Evolutionary conservation across 2,797 vertebrate genomes (phyloP), one percentile per base, ranked within the genome.

Genomic region (Menidia menidia): DNA sequence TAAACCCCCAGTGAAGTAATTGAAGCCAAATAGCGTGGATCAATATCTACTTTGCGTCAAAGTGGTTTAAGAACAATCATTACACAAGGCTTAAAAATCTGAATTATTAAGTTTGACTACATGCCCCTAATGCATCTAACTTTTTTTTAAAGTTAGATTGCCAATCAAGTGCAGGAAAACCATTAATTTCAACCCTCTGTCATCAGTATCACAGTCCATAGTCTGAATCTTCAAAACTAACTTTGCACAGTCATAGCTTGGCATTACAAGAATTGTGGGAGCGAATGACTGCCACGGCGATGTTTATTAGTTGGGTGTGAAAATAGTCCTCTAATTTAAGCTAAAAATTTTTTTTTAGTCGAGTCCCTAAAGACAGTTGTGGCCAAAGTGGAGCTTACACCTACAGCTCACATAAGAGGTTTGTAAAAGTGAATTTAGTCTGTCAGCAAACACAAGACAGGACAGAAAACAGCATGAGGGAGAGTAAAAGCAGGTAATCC

Each of bases 301-400:
- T 64, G 35, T 80, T 78, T 80, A 71, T 77, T 80, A 77, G 81
- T 16, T 9, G 33, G 41, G 67, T 81, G 77, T 86, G 79, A 88
- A 83, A 84, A 80, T 25, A 71, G 71, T 76, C 39, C 73, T 66
- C 54, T 64, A 77, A 82, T 88, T 88, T 82, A 66, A 68, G 42
- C 45, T 81, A 63, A 76, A 63, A 83, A 75, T 73, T 32, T 71
- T 64, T 80, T 72, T 86, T 69, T 61, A 68, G 52, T 71, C 1
- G 4, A 31, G 60, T 71, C 53, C 83, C 88, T 83, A 88, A 85
- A 84, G 60, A 61, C 68, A 78, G 83, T 85, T 77, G 68, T 75
- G 71, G 83, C 76, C 75, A 68, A 50, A 74, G 76, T 87, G 78
- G 66, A 56, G 69, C 72, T 85, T 82, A 78, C 68, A 83, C 82